Percentiles rank a stretch among this genome's conserved stretches.
These are phyloP conservation scores for Arrhamphus sclerolepis DNA, from an alignment of 2,797 vertebrate genomes.

Conservation along the genomic window DNA sequence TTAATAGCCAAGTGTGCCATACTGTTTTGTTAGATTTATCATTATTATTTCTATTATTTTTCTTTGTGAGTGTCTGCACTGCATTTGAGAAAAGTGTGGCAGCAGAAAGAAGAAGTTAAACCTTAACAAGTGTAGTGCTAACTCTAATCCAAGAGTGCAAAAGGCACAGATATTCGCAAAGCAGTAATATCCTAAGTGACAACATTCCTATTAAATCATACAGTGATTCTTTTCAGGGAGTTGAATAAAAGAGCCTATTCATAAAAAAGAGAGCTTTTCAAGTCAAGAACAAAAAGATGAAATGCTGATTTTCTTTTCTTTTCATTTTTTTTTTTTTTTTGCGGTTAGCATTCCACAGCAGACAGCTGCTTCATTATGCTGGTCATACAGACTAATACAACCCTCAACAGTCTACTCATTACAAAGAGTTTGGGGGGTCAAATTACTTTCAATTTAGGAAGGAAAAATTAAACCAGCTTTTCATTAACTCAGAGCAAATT, in stretches of 20 bases:
- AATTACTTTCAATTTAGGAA: slow-evolving; percentile 47
- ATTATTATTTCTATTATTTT: neutral
- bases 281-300: slow-evolving; percentile 66
- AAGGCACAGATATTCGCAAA: slow-evolving; percentile 82
- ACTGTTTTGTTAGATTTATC: slow-evolving; percentile 10
- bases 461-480: slow-evolving; percentile 36
- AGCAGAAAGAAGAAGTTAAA: slow-evolving; percentile 67
- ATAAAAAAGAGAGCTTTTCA: slow-evolving; percentile 58
- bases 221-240: slow-evolving; percentile 64
- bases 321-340: slow-evolving; percentile 34
- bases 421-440: slow-evolving; percentile 45
- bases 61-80: slow-evolving; percentile 35
- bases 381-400: slow-evolving; percentile 58
- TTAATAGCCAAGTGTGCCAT: slow-evolving; percentile 53
- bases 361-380: slow-evolving; percentile 72
- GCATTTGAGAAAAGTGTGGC: slow-evolving; percentile 56
- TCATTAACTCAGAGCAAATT: slow-evolving; percentile 29
- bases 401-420: slow-evolving; percentile 64
- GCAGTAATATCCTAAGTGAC: slow-evolving; percentile 75
- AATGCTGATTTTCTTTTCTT: slow-evolving; percentile 60
- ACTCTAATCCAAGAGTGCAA: slow-evolving; percentile 73
- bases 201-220: slow-evolving; percentile 77
- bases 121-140: slow-evolving; percentile 74
- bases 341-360: slow-evolving; percentile 73
- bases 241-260: slow-evolving; percentile 57